phyloP scores from a whole-genome alignment of 2,113 vertebrate genomes.

The Dipodomys ordii region DNA sequence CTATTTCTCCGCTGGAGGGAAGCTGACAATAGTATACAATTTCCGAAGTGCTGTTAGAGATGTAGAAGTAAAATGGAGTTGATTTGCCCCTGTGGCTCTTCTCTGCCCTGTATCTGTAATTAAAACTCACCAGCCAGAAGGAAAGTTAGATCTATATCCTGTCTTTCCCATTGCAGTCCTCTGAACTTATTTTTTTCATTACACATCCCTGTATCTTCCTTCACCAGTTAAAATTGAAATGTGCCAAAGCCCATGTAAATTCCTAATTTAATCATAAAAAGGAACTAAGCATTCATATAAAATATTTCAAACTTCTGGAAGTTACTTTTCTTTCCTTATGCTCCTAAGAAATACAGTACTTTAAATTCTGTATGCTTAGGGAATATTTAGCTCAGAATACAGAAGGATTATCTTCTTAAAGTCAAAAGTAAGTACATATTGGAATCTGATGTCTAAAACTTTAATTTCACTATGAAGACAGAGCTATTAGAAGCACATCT shows the following conservation, averaged over 20 bases:
- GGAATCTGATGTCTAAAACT: constrained; percentile 53
- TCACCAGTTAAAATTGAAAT: constrained; percentile 39
- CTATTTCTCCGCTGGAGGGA: not conserved
- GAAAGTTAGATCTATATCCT: not conserved
- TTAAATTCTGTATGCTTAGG: constrained; percentile 18
- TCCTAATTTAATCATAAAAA: constrained; percentile 60
- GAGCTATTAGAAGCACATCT: constrained; percentile 38
- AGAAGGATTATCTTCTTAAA: constrained; percentile 56
- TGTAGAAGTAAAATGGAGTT: constrained; percentile 6
- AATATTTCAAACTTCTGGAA: constrained; percentile 16
- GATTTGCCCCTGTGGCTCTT: not conserved
- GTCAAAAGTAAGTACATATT: constrained; percentile 60
- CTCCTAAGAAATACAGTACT: not conserved
- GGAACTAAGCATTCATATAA: not conserved
- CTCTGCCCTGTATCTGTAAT: constrained; percentile 9
- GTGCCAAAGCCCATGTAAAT: not conserved
- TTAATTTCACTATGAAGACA: constrained; percentile 60
- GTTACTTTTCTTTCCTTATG: not conserved
- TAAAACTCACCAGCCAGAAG: not conserved
- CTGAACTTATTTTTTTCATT: not conserved
- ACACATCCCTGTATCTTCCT: not conserved
- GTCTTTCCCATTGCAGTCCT: not conserved
- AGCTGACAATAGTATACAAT: not conserved
- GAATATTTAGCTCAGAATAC: constrained; percentile 48
- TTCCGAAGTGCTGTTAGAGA: not conserved